Percentiles rank a stretch among this genome's conserved stretches.
phyloP scores from a whole-genome alignment of 2,797 vertebrate genomes.

The Betta splendens region DNA sequence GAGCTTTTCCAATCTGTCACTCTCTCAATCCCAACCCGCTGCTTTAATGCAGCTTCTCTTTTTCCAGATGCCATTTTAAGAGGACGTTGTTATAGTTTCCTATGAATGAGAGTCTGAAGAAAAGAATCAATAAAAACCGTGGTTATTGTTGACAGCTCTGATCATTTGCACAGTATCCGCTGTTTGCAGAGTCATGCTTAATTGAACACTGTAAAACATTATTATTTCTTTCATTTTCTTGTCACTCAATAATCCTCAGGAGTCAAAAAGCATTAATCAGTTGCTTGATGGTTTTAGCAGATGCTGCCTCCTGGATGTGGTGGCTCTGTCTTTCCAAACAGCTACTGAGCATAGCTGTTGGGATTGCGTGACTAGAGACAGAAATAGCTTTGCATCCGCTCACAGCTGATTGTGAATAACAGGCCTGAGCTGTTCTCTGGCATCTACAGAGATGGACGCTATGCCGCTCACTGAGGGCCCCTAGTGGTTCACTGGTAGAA shows the following conservation, averaged over 20 bases:
- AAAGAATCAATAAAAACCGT: slow-evolving; percentile 11
- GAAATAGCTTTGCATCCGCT: slow-evolving; percentile 55
- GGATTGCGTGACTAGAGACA: slow-evolving; percentile 58
- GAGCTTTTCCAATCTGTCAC: slow-evolving; percentile 43
- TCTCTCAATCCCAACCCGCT: slow-evolving; percentile 8
- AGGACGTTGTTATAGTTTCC: background rate
- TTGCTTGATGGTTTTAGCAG: slow-evolving; percentile 3
- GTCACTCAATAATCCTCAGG: slow-evolving; percentile 38
- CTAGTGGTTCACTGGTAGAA: slow-evolving; percentile 41
- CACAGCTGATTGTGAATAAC: slow-evolving; percentile 53
- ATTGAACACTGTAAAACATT: slow-evolving; percentile 6
- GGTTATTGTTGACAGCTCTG: background rate
- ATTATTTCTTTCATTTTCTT: slow-evolving; percentile 21
- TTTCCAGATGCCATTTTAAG: slow-evolving; percentile 1
- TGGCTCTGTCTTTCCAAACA: slow-evolving; percentile 13
- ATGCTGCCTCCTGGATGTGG: slow-evolving; percentile 16
- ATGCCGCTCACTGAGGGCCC: slow-evolving; percentile 51
- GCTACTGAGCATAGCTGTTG: slow-evolving; percentile 37
- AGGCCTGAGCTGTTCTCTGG: slow-evolving; percentile 32
- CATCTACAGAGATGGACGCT: slow-evolving; percentile 3
- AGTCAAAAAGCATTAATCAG: slow-evolving; percentile 47
- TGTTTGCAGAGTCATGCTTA: slow-evolving; percentile 21
- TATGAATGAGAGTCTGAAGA: slow-evolving; percentile 1
- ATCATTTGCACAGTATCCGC: background rate
- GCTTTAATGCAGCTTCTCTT: slow-evolving; percentile 3